A percentile compares a stretch with the other conserved stretches of the same genome.
These are phyloP conservation scores for Trilocha varians DNA, from an alignment of 2,888 invertebrate genomes.

Conservation along the genomic window DNA sequence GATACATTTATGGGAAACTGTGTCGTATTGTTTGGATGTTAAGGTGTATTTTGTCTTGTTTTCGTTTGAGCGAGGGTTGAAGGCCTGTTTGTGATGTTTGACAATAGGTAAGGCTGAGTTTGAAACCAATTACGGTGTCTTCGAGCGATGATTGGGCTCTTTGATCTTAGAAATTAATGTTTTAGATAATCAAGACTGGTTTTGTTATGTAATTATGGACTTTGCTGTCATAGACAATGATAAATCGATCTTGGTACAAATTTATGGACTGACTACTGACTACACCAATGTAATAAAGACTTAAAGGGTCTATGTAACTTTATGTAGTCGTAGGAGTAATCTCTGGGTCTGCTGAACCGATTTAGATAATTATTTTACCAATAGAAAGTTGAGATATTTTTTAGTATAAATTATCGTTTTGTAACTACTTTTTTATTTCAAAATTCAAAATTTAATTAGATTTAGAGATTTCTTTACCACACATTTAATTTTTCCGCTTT, in stretches of 20 bases:
- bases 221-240: constrained; percentile 24
- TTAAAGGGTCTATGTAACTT: too few species aligned
- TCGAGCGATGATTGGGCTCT: background rate
- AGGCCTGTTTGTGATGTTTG: background rate
- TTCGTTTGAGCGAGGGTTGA: background rate
- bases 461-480: too few species aligned
- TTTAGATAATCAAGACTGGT: background rate
- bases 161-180: background rate
- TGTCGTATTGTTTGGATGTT: constrained; percentile 3
- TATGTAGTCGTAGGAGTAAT: too few species aligned
- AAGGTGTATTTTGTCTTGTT: constrained; percentile 1
- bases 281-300: background rate
- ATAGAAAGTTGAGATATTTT: too few species aligned
- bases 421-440: too few species aligned
- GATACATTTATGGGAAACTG: constrained; percentile 1
- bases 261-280: background rate
- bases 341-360: too few species aligned
- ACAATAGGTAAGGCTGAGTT: background rate
- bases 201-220: constrained; percentile 26
- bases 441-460: too few species aligned
- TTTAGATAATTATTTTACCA: too few species aligned
- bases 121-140: background rate
- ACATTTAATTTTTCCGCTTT: too few species aligned
- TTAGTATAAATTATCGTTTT: too few species aligned
- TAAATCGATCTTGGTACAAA: constrained; percentile 16